Percentiles rank a stretch among this genome's conserved stretches.
phyloP scores from a whole-genome alignment of 2,113 vertebrate genomes.

The Callipepla squamata region DNA sequence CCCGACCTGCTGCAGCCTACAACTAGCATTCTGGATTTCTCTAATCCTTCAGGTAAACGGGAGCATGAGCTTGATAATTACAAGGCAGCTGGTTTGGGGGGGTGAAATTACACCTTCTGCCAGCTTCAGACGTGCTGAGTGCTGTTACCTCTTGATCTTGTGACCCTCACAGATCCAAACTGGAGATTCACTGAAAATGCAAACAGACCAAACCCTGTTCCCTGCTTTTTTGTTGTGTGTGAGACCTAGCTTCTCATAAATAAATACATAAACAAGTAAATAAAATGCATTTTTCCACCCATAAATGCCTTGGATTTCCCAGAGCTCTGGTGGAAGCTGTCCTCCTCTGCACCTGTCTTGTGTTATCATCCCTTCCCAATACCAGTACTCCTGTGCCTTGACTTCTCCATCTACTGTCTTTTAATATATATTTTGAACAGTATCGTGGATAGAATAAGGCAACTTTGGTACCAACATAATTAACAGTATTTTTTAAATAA shows the following conservation, averaged over 20 bases:
- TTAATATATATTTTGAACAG: neutral
- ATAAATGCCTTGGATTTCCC: neutral
- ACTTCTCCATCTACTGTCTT: neutral
- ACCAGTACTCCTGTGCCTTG: neutral
- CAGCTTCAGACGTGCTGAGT: accelerated
- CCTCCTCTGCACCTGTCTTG: neutral
- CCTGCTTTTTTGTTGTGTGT: neutral
- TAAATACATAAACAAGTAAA: neutral
- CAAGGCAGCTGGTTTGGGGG: neutral
- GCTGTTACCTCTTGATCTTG: neutral
- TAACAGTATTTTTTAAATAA: neutral
- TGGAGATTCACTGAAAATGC: neutral
- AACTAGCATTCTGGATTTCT: slow-evolving; percentile 90
- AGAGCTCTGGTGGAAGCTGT: neutral
- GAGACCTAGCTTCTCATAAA: neutral
- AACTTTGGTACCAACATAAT: neutral
- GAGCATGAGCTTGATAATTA: neutral
- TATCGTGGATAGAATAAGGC: neutral
- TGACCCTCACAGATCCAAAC: neutral
- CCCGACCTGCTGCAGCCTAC: slow-evolving; percentile 95
- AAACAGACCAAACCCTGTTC: neutral
- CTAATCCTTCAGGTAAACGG: slow-evolving; percentile 89
- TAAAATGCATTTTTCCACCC: neutral
- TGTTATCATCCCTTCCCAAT: neutral
- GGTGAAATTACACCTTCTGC: accelerated